Base-by-base conservation (phyloP, 1,140 invertebrate species). In the Scaptomyza pallida region DNA sequence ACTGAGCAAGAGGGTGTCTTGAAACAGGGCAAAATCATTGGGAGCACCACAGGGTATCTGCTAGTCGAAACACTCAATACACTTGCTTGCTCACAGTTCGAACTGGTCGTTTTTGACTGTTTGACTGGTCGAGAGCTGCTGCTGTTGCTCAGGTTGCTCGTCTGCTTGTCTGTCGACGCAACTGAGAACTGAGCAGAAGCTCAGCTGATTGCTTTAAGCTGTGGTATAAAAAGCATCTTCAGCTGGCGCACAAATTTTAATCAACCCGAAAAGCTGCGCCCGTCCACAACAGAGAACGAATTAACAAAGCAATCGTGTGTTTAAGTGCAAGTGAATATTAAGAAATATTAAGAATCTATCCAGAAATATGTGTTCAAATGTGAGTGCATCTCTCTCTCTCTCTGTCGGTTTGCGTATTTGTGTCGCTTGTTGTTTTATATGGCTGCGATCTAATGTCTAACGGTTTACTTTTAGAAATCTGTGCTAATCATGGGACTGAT, bases 211-310 rank as follows among this genome's bases (percentile, higher is more conserved):
- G 26, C 8, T 9, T 30, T 47, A 43, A 61, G 19, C 45, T 16
- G 37, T n/a, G 48, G 61, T 90, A 90, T 90, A 90, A 90, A 90
- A 90, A 90, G 89, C 89, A 90, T 90, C 89, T 90, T 90, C 82
- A 71, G 69, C 59, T 71, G 67, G 59, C 70, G 75, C 72, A 85
- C 78, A 79, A 90, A 89, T 89, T 90, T 90, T 90, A 90, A 90
- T 90, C 89, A 90, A 75, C 75, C 54, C 71, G 71, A 70, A 83
- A 82, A 89, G 89, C 89, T 90, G 59, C 71, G 69, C 37, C 57
- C 51, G 74, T 61, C 51, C 74, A 86, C 89, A 89, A 67, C 80
- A 19, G 37, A 37, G 12, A 37, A n/a, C 10, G 43, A 52, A 35
- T 6, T 19, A 55, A 37, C 50, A 5, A 13, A 3, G 8, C 15